A percentile compares a stretch with the other conserved stretches of the same genome.
These are phyloP conservation scores for Synodontis membranacea DNA, from an alignment of 2,113 vertebrate species.

Conservation along the genomic window DNA sequence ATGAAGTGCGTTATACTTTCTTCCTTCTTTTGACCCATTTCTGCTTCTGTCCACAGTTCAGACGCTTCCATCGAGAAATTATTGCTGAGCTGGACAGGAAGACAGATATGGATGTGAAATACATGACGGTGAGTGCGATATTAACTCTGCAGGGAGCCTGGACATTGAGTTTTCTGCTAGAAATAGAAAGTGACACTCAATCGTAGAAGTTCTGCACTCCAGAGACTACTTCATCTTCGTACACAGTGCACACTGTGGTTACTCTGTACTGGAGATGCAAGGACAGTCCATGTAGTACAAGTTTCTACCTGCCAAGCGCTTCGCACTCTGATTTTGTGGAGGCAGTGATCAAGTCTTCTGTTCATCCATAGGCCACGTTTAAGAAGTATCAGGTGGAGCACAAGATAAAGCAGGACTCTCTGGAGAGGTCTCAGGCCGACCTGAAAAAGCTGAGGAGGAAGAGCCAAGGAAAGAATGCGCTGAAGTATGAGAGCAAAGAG, in stretches of 20 bases:
- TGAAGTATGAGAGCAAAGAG: conserved; percentile 91
- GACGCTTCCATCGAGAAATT: conserved; percentile 92
- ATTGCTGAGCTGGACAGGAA: conserved; percentile 92
- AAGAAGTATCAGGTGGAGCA: conserved; percentile 94
- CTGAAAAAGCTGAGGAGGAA: conserved; percentile 94
- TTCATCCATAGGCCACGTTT: conserved; percentile 84
- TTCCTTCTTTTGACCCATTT: conserved; percentile 15
- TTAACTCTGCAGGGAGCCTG: not conserved
- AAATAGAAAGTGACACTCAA: not conserved
- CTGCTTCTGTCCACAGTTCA: conserved; percentile 78
- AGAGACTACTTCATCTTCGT: conserved; percentile 5
- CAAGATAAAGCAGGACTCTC: conserved; percentile 86
- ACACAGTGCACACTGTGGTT: not conserved
- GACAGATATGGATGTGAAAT: conserved; percentile 95
- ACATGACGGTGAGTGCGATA: conserved; percentile 90
- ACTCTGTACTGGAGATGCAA: not conserved
- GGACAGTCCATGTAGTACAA: not conserved
- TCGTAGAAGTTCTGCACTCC: not conserved
- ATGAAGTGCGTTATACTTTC: not conserved
- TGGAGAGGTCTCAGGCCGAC: conserved; percentile 91
- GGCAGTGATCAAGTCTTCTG: not conserved
- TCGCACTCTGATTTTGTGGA: conserved; percentile 3
- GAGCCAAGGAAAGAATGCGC: conserved; percentile 92
- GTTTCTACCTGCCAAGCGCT: conserved; percentile 2
- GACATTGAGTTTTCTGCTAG: not conserved